phyloP scores from a whole-genome alignment of 2,113 vertebrate genomes.

The Hiodon alosoides region DNA sequence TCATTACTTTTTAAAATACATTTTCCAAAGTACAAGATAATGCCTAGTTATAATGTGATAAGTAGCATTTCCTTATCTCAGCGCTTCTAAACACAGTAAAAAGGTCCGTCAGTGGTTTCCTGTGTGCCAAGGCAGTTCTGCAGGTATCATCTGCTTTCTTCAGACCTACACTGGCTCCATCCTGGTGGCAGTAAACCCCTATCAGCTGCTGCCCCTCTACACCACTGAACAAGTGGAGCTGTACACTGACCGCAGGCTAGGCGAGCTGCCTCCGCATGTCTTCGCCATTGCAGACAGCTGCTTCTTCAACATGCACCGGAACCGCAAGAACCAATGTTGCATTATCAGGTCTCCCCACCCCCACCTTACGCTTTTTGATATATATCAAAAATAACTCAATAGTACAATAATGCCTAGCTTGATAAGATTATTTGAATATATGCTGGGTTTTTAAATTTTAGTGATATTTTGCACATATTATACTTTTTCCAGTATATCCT shows the following conservation, averaged over 20 bases:
- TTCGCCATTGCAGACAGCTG: constrained; percentile 92
- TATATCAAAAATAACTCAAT: not conserved
- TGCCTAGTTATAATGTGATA: not conserved
- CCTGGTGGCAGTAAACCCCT: constrained; percentile 93
- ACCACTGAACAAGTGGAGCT: constrained; percentile 76
- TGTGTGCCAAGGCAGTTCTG: not conserved
- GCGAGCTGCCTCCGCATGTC: constrained; percentile 85
- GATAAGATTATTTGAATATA: too few relatives aligned
- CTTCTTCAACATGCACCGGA: constrained; percentile 88
- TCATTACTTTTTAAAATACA: too few relatives aligned
- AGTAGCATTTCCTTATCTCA: not conserved
- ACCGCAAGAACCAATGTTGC: constrained; percentile 81
- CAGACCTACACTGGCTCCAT: constrained; percentile 95
- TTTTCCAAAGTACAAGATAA: too few relatives aligned
- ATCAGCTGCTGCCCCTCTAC: constrained; percentile 88
- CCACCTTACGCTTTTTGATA: not conserved
- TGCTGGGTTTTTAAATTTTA: too few relatives aligned
- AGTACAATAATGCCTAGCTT: too few relatives aligned
- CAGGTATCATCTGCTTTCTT: not conserved
- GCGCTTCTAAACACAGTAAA: not conserved
- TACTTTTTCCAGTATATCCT: not conserved
- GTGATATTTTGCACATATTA: too few relatives aligned
- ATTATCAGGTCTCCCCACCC: constrained; percentile 78
- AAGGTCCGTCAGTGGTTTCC: not conserved
- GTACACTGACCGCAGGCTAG: constrained; percentile 77